A percentile compares a stretch with the other conserved stretches of the same genome.
phyloP scores from a whole-genome alignment of 2,888 invertebrate genomes.

The Thereva unica region DNA sequence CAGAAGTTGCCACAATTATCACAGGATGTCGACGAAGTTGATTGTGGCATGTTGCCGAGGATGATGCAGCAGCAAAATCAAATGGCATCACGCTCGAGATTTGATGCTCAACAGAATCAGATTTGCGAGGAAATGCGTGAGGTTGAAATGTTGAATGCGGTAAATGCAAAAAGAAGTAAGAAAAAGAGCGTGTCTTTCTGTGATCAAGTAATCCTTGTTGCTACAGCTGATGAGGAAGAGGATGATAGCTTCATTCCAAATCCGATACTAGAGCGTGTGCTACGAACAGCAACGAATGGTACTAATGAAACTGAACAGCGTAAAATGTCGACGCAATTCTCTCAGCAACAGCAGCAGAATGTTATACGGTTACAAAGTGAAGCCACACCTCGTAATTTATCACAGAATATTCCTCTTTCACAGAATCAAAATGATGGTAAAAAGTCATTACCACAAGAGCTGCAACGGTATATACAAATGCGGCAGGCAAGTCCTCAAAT shows the following conservation, averaged over 20 bases:
- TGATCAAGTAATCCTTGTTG: conserved; percentile 90
- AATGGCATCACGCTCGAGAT: conserved; percentile 52
- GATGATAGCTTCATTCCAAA: conserved; percentile 89
- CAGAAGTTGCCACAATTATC: conserved; percentile 26
- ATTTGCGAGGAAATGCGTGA: conserved; percentile 64
- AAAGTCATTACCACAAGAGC: conserved; percentile 47
- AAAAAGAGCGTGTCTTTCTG: conserved; percentile 96
- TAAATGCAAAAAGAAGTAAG: conserved; percentile 68
- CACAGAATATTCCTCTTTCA: conserved; percentile 36
- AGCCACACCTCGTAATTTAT: conserved; percentile 51
- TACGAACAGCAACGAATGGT: conserved; percentile 72
- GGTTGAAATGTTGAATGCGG: conserved; percentile 63
- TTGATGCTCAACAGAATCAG: conserved; percentile 59
- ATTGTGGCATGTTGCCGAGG: conserved; percentile 44
- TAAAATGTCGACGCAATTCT: conserved; percentile 56
- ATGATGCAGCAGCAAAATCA: conserved; percentile 6
- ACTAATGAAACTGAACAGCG: conserved; percentile 15
- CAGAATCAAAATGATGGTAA: conserved; percentile 20
- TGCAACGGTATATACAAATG: conserved; percentile 55
- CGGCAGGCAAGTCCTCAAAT: conserved; percentile 47
- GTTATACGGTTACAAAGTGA: conserved; percentile 60
- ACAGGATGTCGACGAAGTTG: conserved; percentile 52
- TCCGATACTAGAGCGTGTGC: conserved; percentile 83
- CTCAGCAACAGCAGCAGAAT: conserved; percentile 58
- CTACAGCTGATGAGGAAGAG: conserved; percentile 90